These are phyloP conservation scores for Lithobates pipiens DNA, from an alignment of 2,797 vertebrate genomes.

Conservation along the genomic window DNA sequence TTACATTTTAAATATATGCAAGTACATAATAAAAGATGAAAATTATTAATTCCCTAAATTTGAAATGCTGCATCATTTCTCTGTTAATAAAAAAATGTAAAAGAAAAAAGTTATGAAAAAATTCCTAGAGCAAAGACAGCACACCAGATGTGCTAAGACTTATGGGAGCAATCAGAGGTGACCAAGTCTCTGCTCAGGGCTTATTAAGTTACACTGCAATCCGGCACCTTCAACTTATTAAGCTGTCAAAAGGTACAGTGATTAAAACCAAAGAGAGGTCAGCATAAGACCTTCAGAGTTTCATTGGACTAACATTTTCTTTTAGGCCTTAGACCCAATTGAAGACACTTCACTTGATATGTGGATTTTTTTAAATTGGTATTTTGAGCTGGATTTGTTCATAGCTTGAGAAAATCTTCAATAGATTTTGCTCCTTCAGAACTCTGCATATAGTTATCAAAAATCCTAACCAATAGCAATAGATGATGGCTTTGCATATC, in stretches of 20 bases:
- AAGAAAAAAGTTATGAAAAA: conserved; percentile 93
- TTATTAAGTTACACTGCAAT: conserved; percentile 98
- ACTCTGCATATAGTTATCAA: conserved; percentile 84
- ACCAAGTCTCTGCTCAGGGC: conserved; percentile 90
- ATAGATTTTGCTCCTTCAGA: conserved; percentile 73
- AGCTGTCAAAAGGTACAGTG: conserved; percentile 97
- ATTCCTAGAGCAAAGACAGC: conserved; percentile 93
- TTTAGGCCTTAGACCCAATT: conserved; percentile 87
- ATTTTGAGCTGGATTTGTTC: conserved; percentile 80
- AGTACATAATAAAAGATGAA: conserved; percentile 63
- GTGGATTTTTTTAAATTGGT: conserved; percentile 82
- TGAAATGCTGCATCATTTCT: conserved; percentile 82
- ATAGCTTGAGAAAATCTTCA: conserved; percentile 75
- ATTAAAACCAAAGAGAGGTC: conserved; percentile 99
- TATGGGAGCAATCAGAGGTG: conserved; percentile 98
- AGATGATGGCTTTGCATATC: conserved; percentile 84
- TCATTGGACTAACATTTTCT: conserved; percentile 91
- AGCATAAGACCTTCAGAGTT: conserved; percentile 90
- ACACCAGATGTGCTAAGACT: conserved; percentile 96
- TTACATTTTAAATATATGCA: background rate
- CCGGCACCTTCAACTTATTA: conserved; percentile 99
- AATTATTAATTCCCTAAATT: conserved; percentile 66
- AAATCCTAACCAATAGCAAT: conserved; percentile 82
- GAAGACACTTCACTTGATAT: conserved; percentile 88
- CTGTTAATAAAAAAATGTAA: conserved; percentile 85